These are phyloP conservation scores for Glareola pratincola DNA, from an alignment of 2,113 vertebrate genomes.

Conservation along the genomic window DNA sequence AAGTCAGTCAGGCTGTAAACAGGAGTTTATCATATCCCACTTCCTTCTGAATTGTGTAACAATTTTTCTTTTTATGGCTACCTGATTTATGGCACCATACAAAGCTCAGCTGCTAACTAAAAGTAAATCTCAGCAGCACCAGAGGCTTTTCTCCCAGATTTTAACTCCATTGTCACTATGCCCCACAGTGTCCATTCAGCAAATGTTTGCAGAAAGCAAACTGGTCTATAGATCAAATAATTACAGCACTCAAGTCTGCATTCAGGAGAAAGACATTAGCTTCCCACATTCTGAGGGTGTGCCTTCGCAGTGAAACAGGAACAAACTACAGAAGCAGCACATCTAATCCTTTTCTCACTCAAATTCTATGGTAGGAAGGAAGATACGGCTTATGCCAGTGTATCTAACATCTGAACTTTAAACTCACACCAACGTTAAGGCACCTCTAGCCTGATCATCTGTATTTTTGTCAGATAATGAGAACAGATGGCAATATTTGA, in stretches of 20 bases:
- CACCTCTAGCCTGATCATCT: slow-evolving; percentile 8
- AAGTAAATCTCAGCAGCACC: background rate
- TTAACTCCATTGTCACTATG: background rate
- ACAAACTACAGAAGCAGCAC: slow-evolving; percentile 62
- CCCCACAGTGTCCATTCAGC: fast-evolving
- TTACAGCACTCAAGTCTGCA: background rate
- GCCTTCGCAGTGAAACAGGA: slow-evolving; percentile 55
- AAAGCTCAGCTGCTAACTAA: background rate
- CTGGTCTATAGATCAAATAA: background rate
- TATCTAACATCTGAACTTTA: slow-evolving; percentile 61
- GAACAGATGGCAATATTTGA: slow-evolving; percentile 51
- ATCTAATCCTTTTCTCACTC: slow-evolving; percentile 62
- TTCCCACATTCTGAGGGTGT: slow-evolving; percentile 66
- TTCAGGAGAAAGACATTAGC: slow-evolving; percentile 16
- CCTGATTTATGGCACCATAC: slow-evolving; percentile 19
- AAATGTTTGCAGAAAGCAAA: slow-evolving; percentile 28
- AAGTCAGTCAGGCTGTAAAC: slow-evolving; percentile 7
- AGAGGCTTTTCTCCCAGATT: background rate
- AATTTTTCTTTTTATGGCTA: background rate
- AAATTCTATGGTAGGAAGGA: slow-evolving; percentile 75
- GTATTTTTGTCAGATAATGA: slow-evolving; percentile 1
- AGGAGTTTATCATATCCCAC: slow-evolving; percentile 4
- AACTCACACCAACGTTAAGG: background rate
- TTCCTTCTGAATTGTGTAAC: background rate
- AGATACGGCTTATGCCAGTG: slow-evolving; percentile 17